These are phyloP conservation scores for Saccostrea echinata DNA, from an alignment of 1,140 invertebrate species.

Conservation along the genomic window DNA sequence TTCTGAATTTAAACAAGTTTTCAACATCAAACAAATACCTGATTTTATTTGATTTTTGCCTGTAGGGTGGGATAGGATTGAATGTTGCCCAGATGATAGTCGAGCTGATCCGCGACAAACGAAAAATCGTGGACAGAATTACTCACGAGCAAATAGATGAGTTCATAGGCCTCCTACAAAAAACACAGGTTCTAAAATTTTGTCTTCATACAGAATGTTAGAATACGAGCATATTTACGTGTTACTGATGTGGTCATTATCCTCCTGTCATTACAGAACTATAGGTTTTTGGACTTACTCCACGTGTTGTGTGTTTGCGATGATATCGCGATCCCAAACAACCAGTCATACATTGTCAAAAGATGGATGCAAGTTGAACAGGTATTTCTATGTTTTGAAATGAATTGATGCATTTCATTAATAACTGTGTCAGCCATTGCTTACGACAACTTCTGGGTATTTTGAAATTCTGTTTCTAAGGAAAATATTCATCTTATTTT, in stretches of 20 bases:
- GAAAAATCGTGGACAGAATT: conserved; percentile 80
- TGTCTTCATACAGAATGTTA: not conserved
- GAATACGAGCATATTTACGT: not conserved
- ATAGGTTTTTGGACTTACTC: conserved; percentile 78
- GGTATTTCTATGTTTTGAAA: conserved; percentile 51
- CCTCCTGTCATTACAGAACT: conserved; percentile 72
- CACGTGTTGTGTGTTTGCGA: conserved; percentile 80
- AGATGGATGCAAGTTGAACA: conserved; percentile 76
- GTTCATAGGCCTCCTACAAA: conserved; percentile 75
- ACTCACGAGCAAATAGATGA: conserved; percentile 78
- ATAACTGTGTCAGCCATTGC: no score
- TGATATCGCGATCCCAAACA: conserved; percentile 78
- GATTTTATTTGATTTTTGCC: not conserved
- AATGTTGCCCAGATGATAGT: conserved; percentile 80
- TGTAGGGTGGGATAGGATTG: conserved; percentile 78
- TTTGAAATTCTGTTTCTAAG: no score
- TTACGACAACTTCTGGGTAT: no score
- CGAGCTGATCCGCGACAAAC: conserved; percentile 78
- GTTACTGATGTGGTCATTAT: not conserved
- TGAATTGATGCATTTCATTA: no score
- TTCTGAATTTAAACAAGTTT: not conserved
- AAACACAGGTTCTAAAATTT: conserved; percentile 72
- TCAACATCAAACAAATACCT: not conserved
- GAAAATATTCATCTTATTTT: no score
- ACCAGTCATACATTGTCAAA: conserved; percentile 79